These are phyloP conservation scores for Ursus arctos DNA, from an alignment of 2,113 vertebrate species.

Conservation along the genomic window DNA sequence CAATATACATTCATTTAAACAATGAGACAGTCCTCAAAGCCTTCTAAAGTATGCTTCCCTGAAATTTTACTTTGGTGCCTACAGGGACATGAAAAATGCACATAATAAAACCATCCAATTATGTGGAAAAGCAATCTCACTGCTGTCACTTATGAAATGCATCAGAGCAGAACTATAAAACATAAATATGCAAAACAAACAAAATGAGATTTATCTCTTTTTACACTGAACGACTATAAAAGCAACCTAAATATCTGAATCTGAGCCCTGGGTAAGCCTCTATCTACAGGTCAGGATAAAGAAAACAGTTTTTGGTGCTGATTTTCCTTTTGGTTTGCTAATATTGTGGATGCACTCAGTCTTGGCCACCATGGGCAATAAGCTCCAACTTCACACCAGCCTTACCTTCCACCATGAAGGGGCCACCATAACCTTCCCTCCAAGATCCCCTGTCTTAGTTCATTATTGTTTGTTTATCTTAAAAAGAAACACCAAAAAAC, in stretches of 20 bases:
- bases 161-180: constrained; percentile 53
- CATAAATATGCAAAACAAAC: constrained; percentile 26
- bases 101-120: constrained; percentile 16
- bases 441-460: neutral
- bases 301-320: neutral
- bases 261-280: neutral
- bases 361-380: neutral
- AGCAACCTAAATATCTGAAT: constrained; percentile 26
- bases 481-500: neutral
- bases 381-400: neutral
- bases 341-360: neutral
- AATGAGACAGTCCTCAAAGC: neutral
- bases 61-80: constrained; percentile 52
- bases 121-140: neutral
- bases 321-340: neutral
- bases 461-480: neutral
- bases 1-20: constrained; percentile 38
- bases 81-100: neutral
- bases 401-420: neutral
- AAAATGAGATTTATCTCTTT: neutral
- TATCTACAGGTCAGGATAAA: neutral
- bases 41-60: neutral
- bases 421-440: neutral
- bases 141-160: constrained; percentile 20
- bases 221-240: neutral